phyloP scores from a whole-genome alignment of 1,140 invertebrate species.

The Lordiphosa stackelbergi region DNA sequence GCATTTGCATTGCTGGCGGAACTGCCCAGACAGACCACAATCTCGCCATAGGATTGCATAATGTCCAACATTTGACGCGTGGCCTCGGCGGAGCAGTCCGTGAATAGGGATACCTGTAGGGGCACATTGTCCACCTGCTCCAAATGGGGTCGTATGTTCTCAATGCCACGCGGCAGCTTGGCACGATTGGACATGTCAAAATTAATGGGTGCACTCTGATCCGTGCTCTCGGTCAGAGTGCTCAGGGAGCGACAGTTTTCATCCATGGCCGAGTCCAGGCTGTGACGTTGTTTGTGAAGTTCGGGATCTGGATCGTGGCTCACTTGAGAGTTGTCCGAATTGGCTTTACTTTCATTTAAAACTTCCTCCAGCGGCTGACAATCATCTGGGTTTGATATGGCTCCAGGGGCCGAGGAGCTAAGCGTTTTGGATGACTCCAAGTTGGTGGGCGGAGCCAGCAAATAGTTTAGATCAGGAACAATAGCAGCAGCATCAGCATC shows the following conservation, averaged over 20 bases:
- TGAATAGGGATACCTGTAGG: constrained; percentile 95
- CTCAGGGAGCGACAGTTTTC: constrained; percentile 87
- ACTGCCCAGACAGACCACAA: constrained; percentile 91
- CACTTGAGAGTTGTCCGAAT: constrained; percentile 9
- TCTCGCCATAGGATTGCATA: constrained; percentile 97
- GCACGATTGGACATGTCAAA: constrained; percentile 96
- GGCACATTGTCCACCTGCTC: constrained; percentile 98
- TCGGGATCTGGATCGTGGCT: constrained; percentile 21
- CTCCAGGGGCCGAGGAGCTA: constrained; percentile 90
- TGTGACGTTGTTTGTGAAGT: constrained; percentile 52
- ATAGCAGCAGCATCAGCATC: constrained; percentile 18
- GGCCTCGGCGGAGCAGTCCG: constrained; percentile 93
- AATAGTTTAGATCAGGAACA: constrained; percentile 49
- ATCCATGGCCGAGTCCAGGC: constrained; percentile 79
- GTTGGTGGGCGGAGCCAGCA: constrained; percentile 75
- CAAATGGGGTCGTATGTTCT: constrained; percentile 97
- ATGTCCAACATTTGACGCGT: constrained; percentile 94
- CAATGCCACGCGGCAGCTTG: constrained; percentile 96
- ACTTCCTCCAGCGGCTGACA: constrained; percentile 28
- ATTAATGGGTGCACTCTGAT: constrained; percentile 91
- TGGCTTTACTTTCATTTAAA: constrained; percentile 18
- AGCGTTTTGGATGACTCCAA: constrained; percentile 84
- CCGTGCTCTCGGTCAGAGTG: constrained; percentile 90
- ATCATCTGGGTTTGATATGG: constrained; percentile 86
- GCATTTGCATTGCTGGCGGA: constrained; percentile 93